phyloP scores from a whole-genome alignment of 2,888 invertebrate species.

The Sarcophaga subvicina region DNA sequence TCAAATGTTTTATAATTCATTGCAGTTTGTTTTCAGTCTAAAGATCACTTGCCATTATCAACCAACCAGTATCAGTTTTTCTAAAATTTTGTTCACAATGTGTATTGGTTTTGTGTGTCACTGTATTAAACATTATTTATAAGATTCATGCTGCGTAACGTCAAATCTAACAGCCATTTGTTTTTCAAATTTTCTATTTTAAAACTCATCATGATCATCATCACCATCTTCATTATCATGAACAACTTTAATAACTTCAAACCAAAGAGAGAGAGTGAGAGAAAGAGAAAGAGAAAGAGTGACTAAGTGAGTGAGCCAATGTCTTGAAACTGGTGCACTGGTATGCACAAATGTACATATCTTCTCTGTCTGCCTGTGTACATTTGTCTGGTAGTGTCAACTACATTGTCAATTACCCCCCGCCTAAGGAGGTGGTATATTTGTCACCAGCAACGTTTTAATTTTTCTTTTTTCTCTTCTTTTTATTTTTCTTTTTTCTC shows the following conservation, averaged over 20 bases:
- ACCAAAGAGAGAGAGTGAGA: background rate
- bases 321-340: background rate
- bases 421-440: slow-evolving; percentile 37
- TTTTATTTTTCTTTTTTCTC: slow-evolving; percentile 4
- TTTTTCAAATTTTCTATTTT: slow-evolving; percentile 31
- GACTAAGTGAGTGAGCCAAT: background rate
- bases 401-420: slow-evolving; percentile 22
- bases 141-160: slow-evolving; percentile 57
- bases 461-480: slow-evolving; percentile 11
- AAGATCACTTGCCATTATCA: too few relatives aligned
- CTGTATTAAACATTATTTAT: slow-evolving; percentile 16
- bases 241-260: slow-evolving; percentile 1
- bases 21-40: too few relatives aligned
- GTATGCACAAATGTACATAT: background rate
- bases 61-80: too few relatives aligned
- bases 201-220: slow-evolving; percentile 37
- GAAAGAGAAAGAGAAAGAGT: background rate
- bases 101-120: background rate
- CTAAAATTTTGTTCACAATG: too few relatives aligned
- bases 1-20: too few relatives aligned
- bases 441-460: slow-evolving; percentile 56
- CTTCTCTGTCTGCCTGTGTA: background rate
- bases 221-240: background rate
- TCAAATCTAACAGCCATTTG: slow-evolving; percentile 61
- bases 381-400: slow-evolving; percentile 6